Evolutionary conservation across 2,113 vertebrate genomes (phyloP).

Genomic region (Procavia capensis): DNA sequence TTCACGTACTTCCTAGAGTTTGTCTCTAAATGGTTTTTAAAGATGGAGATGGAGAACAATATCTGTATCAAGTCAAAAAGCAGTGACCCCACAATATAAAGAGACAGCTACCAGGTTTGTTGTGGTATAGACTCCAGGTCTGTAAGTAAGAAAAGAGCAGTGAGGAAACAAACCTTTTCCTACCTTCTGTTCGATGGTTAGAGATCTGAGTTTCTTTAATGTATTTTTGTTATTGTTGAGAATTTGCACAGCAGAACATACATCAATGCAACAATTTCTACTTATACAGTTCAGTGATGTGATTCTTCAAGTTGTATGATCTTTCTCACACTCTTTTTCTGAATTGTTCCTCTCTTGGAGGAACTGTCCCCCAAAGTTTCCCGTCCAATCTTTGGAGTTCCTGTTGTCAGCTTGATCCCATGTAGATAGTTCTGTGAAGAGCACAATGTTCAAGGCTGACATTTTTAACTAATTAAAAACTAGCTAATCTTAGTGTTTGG

Average conservation of each 20-base stretch:
- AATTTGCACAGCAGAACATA: too few relatives aligned
- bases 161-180: neutral
- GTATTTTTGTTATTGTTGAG: too few relatives aligned
- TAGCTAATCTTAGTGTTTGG: neutral
- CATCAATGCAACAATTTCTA: neutral
- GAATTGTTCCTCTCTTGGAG: neutral
- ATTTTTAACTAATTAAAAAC: neutral
- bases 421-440: neutral
- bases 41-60: slow-evolving; percentile 1
- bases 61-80: neutral
- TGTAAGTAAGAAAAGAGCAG: neutral
- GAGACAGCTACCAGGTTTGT: neutral
- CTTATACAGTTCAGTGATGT: neutral
- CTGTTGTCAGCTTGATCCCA: neutral
- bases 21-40: neutral
- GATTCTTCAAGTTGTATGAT: neutral
- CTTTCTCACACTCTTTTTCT: neutral
- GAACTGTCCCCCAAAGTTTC: too few relatives aligned
- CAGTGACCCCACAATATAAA: neutral
- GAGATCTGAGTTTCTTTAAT: neutral
- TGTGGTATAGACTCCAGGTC: neutral
- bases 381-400: neutral
- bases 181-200: neutral
- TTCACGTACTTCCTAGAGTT: neutral
- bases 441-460: neutral